Percentiles rank a stretch among this genome's conserved stretches.
phyloP scores from a whole-genome alignment of 2,888 invertebrate genomes.

The Drosophila birchii region DNA sequence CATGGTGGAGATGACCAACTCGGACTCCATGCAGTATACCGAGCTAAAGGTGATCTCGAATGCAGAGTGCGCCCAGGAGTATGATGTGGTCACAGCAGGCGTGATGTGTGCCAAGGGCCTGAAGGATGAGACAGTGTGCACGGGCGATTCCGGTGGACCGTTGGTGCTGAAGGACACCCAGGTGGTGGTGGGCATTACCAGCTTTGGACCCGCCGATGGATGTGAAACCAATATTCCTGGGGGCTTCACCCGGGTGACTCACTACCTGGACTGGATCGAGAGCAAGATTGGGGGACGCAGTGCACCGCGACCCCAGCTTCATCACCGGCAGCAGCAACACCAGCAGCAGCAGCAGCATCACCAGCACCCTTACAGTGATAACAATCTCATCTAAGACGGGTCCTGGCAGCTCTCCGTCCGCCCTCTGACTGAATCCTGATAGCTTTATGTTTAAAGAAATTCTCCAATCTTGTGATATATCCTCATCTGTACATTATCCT shows the following conservation, averaged over 20 bases:
- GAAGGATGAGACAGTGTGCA: slow-evolving; percentile 82
- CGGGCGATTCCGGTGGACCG: slow-evolving; percentile 84
- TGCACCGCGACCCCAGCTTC: slow-evolving; percentile 6
- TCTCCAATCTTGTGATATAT: slow-evolving; percentile 73
- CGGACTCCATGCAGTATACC: slow-evolving; percentile 83
- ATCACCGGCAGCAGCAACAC: slow-evolving; percentile 20
- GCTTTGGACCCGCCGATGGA: slow-evolving; percentile 83
- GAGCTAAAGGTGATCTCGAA: slow-evolving; percentile 83
- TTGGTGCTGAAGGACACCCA: slow-evolving; percentile 80
- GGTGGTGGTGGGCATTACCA: slow-evolving; percentile 83
- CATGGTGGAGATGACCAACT: slow-evolving; percentile 70
- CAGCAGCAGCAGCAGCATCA: slow-evolving; percentile 16
- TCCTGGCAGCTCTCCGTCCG: slow-evolving; percentile 17
- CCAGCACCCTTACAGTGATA: slow-evolving; percentile 57
- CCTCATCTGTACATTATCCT: slow-evolving; percentile 58
- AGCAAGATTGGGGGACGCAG: slow-evolving; percentile 75
- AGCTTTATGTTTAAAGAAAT: slow-evolving; percentile 44
- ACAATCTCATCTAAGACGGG: slow-evolving; percentile 58
- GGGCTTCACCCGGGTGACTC: slow-evolving; percentile 83
- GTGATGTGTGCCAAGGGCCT: slow-evolving; percentile 83
- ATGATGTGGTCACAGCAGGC: slow-evolving; percentile 81
- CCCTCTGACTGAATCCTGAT: slow-evolving; percentile 71
- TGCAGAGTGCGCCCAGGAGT: slow-evolving; percentile 78
- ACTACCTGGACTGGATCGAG: slow-evolving; percentile 83
- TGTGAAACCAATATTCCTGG: slow-evolving; percentile 83